A percentile compares a stretch with the other conserved stretches of the same genome.
These are phyloP conservation scores for Vanessa cardui DNA, from an alignment of 2,888 invertebrate species.

Conservation along the genomic window DNA sequence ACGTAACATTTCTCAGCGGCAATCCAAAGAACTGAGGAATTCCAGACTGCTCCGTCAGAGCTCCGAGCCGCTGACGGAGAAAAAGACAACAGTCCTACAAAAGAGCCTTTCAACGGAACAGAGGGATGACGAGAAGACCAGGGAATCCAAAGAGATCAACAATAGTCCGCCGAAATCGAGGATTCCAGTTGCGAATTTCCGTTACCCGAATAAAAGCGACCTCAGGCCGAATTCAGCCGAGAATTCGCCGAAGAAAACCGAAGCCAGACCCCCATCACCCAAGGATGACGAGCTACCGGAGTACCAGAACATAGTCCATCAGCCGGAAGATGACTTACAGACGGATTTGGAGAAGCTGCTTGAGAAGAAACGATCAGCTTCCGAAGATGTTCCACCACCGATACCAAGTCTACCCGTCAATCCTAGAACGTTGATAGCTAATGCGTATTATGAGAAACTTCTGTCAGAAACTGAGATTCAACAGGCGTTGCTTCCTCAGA, in stretches of 20 bases:
- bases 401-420: conserved; percentile 78
- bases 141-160: conserved; percentile 41
- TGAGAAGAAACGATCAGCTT: conserved; percentile 53
- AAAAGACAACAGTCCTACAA: conserved; percentile 58
- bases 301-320: conserved; percentile 67
- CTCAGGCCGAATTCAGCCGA: conserved; percentile 59
- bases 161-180: conserved; percentile 52
- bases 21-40: conserved; percentile 68
- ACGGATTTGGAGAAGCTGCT: conserved; percentile 49
- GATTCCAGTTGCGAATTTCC: conserved; percentile 76
- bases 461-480: conserved; percentile 90
- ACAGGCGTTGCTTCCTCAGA: conserved; percentile 89
- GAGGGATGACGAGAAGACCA: conserved; percentile 51
- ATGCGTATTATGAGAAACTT: conserved; percentile 91
- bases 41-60: conserved; percentile 67
- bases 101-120: conserved; percentile 74
- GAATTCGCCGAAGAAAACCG: conserved; percentile 58
- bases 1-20: conserved; percentile 69
- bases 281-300: conserved; percentile 63
- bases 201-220: conserved; percentile 74
- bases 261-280: conserved; percentile 38
- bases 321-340: conserved; percentile 43
- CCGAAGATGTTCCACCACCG: conserved; percentile 71
- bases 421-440: conserved; percentile 81
- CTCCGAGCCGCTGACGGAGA: conserved; percentile 70